Percentiles rank a stretch among this genome's conserved stretches.
Conservation (phyloP, 1,140 invertebrate genomes). For the Marisa cornuarietis region DNA sequence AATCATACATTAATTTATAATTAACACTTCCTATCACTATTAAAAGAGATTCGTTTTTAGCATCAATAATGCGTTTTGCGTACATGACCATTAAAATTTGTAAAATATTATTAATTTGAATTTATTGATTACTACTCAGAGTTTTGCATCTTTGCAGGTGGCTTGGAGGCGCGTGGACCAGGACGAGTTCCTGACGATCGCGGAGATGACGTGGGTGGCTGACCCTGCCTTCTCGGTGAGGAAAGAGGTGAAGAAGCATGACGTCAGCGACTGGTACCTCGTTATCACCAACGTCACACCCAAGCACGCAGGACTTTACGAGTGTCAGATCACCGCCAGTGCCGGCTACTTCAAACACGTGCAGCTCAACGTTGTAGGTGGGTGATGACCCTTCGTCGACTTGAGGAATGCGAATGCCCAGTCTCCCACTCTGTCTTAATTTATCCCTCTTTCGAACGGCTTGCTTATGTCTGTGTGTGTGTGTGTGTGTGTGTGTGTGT, state of each 20-base stretch:
- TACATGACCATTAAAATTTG: too few species aligned
- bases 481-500: background rate
- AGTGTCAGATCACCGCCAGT: constrained; percentile 35
- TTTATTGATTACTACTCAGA: background rate
- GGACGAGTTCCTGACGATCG: constrained; percentile 35
- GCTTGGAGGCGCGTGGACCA: constrained; percentile 31
- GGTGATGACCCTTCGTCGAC: background rate
- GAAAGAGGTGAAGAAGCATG: constrained; percentile 18
- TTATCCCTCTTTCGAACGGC: too few species aligned
- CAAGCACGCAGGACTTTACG: constrained; percentile 34
- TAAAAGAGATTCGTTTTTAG: too few species aligned
- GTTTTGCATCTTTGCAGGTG: constrained; percentile 21
- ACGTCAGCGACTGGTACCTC: constrained; percentile 39
- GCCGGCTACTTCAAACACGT: constrained; percentile 26
- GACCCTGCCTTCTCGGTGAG: constrained; percentile 23
- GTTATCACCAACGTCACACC: constrained; percentile 34
- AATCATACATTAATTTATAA: too few species aligned
- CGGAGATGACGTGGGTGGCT: constrained; percentile 28
- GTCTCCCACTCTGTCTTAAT: too few species aligned
- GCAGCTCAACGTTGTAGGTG: constrained; percentile 40
- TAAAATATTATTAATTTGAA: too few species aligned
- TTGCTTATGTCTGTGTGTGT: background rate
- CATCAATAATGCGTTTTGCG: too few species aligned
- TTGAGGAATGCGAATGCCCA: too few species aligned
- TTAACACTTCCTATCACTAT: too few species aligned